Conservation (phyloP, 2,888 invertebrate species). For the Isotomurus palustris region DNA sequence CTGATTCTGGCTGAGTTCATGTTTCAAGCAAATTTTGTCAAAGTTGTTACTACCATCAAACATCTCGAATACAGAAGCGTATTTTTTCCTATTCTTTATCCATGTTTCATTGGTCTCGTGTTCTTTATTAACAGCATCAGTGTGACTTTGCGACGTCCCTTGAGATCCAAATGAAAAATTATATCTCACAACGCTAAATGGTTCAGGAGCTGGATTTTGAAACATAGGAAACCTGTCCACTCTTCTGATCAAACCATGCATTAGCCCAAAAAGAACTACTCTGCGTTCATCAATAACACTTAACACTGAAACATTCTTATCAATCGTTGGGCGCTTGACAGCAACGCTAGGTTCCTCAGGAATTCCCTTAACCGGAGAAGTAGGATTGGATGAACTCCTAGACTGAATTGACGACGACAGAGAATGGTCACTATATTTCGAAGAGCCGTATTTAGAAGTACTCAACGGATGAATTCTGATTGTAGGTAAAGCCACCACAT, state of each 20-base stretch:
- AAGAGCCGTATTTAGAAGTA: conserved; percentile 24
- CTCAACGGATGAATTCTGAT: conserved; percentile 21
- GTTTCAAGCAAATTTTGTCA: conserved; percentile 87
- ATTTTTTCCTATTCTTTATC: conserved; percentile 35
- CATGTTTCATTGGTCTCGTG: conserved; percentile 16
- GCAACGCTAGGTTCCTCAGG: conserved; percentile 19
- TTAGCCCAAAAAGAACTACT: conserved; percentile 80
- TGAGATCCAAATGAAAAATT: background rate
- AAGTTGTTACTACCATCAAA: conserved; percentile 76
- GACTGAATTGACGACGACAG: conserved; percentile 44
- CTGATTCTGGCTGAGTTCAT: conserved; percentile 67
- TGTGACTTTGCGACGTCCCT: too few relatives aligned
- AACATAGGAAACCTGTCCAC: conserved; percentile 42
- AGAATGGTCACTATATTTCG: conserved; percentile 43
- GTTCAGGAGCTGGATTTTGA: conserved; percentile 5
- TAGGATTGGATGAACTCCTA: conserved; percentile 42
- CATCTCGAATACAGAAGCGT: conserved; percentile 50
- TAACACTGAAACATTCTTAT: conserved; percentile 42
- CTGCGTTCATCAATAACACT: conserved; percentile 67
- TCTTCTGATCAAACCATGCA: conserved; percentile 74
- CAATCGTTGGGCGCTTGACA: conserved; percentile 22
- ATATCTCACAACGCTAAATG: background rate
- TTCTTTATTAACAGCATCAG: background rate
- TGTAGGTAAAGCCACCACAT: conserved; percentile 29
- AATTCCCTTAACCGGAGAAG: conserved; percentile 40